Evolutionary conservation across 2,888 invertebrate genomes (phyloP), one percentile per base, ranked within the genome.

Genomic region (Lithophane leautieri): DNA sequence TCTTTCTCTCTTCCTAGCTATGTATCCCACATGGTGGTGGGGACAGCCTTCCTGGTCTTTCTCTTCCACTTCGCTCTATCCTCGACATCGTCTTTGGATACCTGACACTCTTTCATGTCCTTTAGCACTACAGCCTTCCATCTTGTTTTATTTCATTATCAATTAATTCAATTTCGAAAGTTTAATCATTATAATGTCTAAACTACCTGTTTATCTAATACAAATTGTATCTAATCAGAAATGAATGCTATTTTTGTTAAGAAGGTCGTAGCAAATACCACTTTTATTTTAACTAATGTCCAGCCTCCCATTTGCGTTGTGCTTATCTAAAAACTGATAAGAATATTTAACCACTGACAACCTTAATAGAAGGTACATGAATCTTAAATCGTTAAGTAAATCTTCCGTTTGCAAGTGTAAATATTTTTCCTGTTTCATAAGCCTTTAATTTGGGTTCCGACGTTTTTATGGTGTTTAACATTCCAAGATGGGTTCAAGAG

Each of bases 271-370:
- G 44, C 2, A 25, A 65, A 52, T 6, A 52, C n/a, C 11, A 8
- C 14, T 61, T 47, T 65, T n/a, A 69, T 65, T 52, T 34, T 40
- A 67, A 56, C 25, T 19, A 61, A 22, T 61, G 47, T 56, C 68
- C 60, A 76, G 60, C 34, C 11, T 44, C 2, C 44, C 58, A 68
- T 60, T 63, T 65, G n/a, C 54, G 19, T 73, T 70, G 65, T 60
- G 12, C 70, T 75, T 84, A 84, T 85, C 85, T 82, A n/a, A 63
- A 65, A 60, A 61, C 78, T 67, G 82, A 79, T 85, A 85, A 82
- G 67, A 71, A 62, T 79, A 77, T 70, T 76, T 66, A 84, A 74
- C 67, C 61, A 78, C 47, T 76, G 70, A 76, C 76, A 79, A 82
- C 82, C 69, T 76, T 60, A 68, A 44, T 82, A 56, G 61, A 63